Evolutionary conservation across 2,888 invertebrate genomes (phyloP).

Genomic region (Bellardia bayeri): DNA sequence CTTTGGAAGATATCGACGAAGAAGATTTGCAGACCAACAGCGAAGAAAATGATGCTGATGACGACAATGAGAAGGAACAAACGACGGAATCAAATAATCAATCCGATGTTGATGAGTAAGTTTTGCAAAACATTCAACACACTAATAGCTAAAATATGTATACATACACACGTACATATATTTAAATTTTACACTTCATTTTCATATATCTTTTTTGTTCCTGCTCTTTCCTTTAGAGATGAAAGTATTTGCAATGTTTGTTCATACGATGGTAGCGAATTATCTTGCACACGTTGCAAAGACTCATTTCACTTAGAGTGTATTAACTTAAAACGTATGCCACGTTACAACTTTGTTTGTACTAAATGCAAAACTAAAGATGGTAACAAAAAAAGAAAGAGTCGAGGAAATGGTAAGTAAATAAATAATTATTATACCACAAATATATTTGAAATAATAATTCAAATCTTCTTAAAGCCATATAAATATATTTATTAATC

Average conservation of each 20-base stretch:
- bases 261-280: slow-evolving; percentile 80
- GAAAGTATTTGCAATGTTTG: slow-evolving; percentile 80
- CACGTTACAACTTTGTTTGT: slow-evolving; percentile 88
- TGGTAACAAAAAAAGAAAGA: slow-evolving; percentile 71
- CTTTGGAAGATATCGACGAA: slow-evolving; percentile 79
- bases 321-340: slow-evolving; percentile 86
- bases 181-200: neutral
- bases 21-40: slow-evolving; percentile 58
- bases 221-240: slow-evolving; percentile 74
- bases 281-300: slow-evolving; percentile 79
- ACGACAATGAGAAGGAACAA: slow-evolving; percentile 64
- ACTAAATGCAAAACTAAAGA: slow-evolving; percentile 85
- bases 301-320: slow-evolving; percentile 90
- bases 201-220: neutral
- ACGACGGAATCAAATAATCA: slow-evolving; percentile 67
- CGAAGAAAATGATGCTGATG: slow-evolving; percentile 52
- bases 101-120: slow-evolving; percentile 75
- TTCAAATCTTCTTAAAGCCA: too few species aligned
- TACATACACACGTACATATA: neutral
- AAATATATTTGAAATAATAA: too few species aligned
- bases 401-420: slow-evolving; percentile 75
- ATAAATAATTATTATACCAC: neutral
- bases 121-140: slow-evolving; percentile 11
- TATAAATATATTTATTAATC: too few species aligned
- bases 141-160: neutral